A percentile compares a stretch with the other conserved stretches of the same genome.
These are phyloP conservation scores for Gymnothorax javanicus DNA, from an alignment of 2,797 vertebrate genomes.

Conservation along the genomic window DNA sequence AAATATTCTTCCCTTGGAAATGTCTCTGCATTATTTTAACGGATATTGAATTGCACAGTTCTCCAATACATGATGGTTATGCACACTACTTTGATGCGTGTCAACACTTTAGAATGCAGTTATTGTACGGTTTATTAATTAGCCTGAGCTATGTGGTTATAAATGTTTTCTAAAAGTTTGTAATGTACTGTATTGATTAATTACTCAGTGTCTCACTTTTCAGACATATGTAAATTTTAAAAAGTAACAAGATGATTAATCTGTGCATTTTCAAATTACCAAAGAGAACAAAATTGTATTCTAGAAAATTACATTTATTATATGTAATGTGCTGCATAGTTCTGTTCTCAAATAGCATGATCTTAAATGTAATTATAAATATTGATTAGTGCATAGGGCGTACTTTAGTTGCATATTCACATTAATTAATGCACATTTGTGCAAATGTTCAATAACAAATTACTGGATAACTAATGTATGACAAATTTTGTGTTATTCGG, in stretches of 20 bases:
- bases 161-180: neutral
- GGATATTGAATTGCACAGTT: neutral
- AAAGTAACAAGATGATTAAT: neutral
- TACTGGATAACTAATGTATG: neutral
- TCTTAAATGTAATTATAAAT: neutral
- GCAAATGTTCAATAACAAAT: neutral
- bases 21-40: neutral
- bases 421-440: neutral
- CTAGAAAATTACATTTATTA: neutral
- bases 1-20: neutral
- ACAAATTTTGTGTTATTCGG: neutral
- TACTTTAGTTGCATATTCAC: neutral
- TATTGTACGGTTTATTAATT: neutral
- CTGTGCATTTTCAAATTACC: neutral
- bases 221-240: neutral
- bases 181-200: neutral
- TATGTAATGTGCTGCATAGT: neutral
- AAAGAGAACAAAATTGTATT: neutral
- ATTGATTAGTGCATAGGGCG: neutral
- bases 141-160: neutral
- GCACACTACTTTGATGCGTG: neutral
- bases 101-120: neutral
- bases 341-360: neutral
- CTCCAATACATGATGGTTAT: neutral
- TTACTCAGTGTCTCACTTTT: neutral